Evolutionary conservation across 1,140 invertebrate genomes (phyloP).

Genomic region (Phenacoccus solenopsis): DNA sequence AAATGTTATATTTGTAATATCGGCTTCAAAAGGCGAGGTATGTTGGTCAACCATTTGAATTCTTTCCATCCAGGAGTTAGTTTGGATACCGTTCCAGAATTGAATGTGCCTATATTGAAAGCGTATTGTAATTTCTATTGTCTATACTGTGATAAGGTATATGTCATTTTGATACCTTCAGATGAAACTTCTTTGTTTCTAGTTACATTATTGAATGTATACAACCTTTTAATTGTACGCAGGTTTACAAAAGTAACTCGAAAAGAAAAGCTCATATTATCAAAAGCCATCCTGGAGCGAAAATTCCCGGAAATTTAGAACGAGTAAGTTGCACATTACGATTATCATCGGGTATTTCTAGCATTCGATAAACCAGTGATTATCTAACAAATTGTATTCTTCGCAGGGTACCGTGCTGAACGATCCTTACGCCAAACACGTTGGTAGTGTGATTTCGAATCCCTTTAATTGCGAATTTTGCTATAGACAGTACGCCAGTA

Average conservation of each 20-base stretch:
- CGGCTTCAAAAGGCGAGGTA: conserved; percentile 70
- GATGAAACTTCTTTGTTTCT: too few relatives aligned
- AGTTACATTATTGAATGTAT: too few relatives aligned
- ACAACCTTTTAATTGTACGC: too few relatives aligned
- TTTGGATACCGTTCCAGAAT: conserved; percentile 60
- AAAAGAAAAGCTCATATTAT: conserved; percentile 74
- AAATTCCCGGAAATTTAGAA: conserved; percentile 48
- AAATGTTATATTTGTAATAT: conserved; percentile 67
- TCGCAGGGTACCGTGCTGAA: conserved; percentile 34
- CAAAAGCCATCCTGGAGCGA: conserved; percentile 69
- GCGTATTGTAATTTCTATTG: conserved; percentile 72
- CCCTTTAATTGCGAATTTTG: conserved; percentile 68
- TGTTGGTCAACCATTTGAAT: conserved; percentile 76
- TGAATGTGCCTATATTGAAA: conserved; percentile 67
- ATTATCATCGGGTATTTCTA: not conserved
- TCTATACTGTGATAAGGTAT: conserved; percentile 68
- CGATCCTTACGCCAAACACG: conserved; percentile 53
- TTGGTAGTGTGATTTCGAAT: conserved; percentile 47
- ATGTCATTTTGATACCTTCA: too few relatives aligned
- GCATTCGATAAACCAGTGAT: too few relatives aligned
- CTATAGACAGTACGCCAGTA: conserved; percentile 71
- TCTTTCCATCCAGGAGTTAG: conserved; percentile 66
- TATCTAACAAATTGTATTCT: not conserved
- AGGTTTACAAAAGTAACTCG: conserved; percentile 71
- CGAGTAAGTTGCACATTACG: conserved; percentile 32